phyloP scores from a whole-genome alignment of 2,888 invertebrate species.

The Scrobipalpa atriplicella region DNA sequence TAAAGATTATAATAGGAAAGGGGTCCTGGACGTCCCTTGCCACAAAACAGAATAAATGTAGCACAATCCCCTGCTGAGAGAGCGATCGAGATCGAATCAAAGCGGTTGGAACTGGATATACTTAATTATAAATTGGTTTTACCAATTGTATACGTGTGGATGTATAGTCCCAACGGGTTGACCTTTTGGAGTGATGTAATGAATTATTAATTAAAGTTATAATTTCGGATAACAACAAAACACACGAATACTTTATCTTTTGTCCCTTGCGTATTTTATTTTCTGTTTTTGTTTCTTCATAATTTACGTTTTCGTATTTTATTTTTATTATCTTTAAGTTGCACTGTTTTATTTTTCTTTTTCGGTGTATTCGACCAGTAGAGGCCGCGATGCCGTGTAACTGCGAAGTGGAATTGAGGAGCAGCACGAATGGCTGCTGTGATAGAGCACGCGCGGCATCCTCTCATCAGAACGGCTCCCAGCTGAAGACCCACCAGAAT shows the following conservation, averaged over 20 bases:
- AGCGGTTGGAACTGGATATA: no score
- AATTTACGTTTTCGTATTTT: neutral
- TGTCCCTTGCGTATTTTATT: neutral
- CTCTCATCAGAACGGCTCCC: neutral
- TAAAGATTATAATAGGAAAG: no score
- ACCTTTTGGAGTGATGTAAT: constrained; percentile 29
- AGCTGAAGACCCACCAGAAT: neutral
- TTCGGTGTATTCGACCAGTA: constrained; percentile 30
- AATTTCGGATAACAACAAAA: neutral
- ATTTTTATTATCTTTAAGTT: constrained; percentile 13
- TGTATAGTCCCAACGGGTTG: neutral
- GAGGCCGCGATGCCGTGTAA: constrained; percentile 55
- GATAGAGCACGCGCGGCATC: constrained; percentile 32
- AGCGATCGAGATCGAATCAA: no score
- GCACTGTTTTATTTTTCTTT: constrained; percentile 29
- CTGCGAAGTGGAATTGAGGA: constrained; percentile 44
- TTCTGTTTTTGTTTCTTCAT: constrained; percentile 18
- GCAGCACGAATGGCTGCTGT: constrained; percentile 48
- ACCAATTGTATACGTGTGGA: no score
- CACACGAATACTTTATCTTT: neutral
- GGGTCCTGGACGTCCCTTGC: no score
- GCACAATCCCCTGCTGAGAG: no score
- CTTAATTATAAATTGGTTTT: no score
- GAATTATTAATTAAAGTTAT: neutral
- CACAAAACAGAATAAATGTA: no score